A percentile compares a stretch with the other conserved stretches of the same genome.
These are phyloP conservation scores for Desoria tigrina DNA, from an alignment of 2,888 invertebrate genomes.

Conservation along the genomic window DNA sequence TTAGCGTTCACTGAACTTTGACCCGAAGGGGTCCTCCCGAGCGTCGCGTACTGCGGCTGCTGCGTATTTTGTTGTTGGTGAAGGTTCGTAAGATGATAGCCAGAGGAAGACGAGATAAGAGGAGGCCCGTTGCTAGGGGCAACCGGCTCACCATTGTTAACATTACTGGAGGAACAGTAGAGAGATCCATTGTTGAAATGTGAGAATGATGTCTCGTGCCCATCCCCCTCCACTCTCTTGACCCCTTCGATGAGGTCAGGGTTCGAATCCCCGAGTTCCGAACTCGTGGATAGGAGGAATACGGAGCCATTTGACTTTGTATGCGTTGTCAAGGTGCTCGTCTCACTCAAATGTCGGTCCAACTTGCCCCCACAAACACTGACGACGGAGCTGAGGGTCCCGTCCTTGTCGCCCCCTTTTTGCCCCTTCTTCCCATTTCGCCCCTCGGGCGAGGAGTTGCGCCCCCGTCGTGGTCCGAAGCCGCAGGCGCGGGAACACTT, in stretches of 20 bases:
- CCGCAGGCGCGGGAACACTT: slow-evolving; percentile 51
- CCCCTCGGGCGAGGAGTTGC: slow-evolving; percentile 25
- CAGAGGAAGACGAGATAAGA: slow-evolving; percentile 25
- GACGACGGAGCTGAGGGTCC: slow-evolving; percentile 37
- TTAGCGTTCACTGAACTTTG: slow-evolving; percentile 18
- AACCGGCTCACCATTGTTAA: slow-evolving; percentile 16
- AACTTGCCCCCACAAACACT: slow-evolving; percentile 47
- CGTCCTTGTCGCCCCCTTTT: slow-evolving; percentile 35
- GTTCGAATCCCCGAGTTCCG: slow-evolving; percentile 52
- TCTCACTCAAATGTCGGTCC: slow-evolving; percentile 50
- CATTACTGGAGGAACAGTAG: slow-evolving; percentile 36
- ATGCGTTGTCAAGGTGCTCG: slow-evolving; percentile 51
- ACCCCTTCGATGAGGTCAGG: slow-evolving; percentile 53
- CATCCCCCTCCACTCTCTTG: slow-evolving; percentile 51
- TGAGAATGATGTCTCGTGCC: slow-evolving; percentile 44
- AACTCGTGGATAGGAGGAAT: slow-evolving; percentile 52
- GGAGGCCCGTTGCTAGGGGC: slow-evolving; percentile 15
- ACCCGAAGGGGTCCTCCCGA: slow-evolving; percentile 30
- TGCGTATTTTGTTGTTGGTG: slow-evolving; percentile 20
- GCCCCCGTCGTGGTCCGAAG: slow-evolving; percentile 26
- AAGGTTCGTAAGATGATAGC: no score
- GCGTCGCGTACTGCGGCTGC: slow-evolving; percentile 37
- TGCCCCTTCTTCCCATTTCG: slow-evolving; percentile 34
- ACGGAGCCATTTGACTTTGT: slow-evolving; percentile 53
- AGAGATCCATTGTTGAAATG: slow-evolving; percentile 43